Conservation (phyloP, 2,113 vertebrate species). For the Collichthys lucidus region DNA sequence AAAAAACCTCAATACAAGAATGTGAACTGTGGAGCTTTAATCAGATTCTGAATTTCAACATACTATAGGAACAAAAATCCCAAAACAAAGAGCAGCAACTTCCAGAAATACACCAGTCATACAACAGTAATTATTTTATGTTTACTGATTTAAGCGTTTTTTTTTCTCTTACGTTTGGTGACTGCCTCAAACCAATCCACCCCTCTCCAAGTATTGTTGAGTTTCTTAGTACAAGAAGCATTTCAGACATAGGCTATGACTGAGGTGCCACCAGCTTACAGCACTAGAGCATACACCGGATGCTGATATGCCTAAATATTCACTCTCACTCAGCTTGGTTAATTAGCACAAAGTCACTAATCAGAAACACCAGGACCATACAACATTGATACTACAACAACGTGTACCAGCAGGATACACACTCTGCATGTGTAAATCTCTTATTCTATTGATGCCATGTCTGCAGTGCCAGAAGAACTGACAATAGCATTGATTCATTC, state of each 20-base stretch:
- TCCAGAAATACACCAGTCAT: neutral
- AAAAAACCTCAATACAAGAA: neutral
- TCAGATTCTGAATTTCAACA: neutral
- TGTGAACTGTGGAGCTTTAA: neutral
- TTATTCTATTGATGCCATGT: slow-evolving; percentile 43
- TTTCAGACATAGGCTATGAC: neutral
- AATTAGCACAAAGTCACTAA: slow-evolving; percentile 16
- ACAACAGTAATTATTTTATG: neutral
- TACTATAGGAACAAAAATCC: neutral
- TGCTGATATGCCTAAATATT: neutral
- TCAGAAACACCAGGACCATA: neutral
- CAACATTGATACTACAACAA: slow-evolving; percentile 4
- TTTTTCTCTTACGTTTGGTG: neutral
- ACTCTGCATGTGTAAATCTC: slow-evolving; percentile 31
- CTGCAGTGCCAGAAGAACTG: slow-evolving; percentile 26
- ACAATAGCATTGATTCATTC: slow-evolving; percentile 50
- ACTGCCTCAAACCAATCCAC: too few relatives aligned
- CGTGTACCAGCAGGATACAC: neutral
- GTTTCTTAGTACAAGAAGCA: neutral
- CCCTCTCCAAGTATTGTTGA: neutral
- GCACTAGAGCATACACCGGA: neutral
- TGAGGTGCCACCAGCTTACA: neutral
- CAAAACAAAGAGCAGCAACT: neutral
- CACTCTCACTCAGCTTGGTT: neutral
- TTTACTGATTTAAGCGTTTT: neutral